These are phyloP conservation scores for Tiaroga cobitis DNA, from an alignment of 2,797 vertebrate genomes.

Conservation along the genomic window DNA sequence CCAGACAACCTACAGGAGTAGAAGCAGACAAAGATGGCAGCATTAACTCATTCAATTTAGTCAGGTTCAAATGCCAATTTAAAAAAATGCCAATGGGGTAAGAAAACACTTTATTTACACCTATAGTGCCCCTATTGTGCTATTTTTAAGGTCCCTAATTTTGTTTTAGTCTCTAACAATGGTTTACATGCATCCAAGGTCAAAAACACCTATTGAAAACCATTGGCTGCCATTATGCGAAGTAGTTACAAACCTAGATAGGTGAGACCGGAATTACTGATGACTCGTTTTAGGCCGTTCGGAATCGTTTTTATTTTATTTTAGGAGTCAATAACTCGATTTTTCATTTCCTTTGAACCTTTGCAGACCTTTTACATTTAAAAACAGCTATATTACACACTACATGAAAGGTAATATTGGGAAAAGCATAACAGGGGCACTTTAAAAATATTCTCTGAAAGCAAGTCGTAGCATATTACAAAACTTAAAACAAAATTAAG, in stretches of 20 bases:
- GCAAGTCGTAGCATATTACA: not conserved
- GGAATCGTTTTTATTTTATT: no score
- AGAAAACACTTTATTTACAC: not conserved
- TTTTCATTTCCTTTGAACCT: not conserved
- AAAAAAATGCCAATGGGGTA: not conserved
- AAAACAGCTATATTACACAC: not conserved
- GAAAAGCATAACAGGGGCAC: not conserved
- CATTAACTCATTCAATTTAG: not conserved
- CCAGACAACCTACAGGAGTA: conserved; percentile 71
- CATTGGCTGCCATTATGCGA: no score
- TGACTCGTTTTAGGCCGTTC: no score
- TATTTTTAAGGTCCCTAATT: not conserved
- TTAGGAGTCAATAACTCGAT: no score
- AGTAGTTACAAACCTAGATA: no score
- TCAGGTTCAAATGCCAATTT: not conserved
- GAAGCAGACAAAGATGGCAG: not conserved
- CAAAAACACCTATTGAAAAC: not conserved
- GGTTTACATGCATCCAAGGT: not conserved
- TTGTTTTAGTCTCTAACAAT: not conserved
- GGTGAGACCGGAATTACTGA: no score
- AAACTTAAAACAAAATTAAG: no score
- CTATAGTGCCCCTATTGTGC: not conserved
- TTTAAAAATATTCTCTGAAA: not conserved
- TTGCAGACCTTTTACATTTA: not conserved
- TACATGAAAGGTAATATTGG: no score